Conservation (phyloP, 2,113 vertebrate genomes). For the Coryphaenoides rupestris region DNA sequence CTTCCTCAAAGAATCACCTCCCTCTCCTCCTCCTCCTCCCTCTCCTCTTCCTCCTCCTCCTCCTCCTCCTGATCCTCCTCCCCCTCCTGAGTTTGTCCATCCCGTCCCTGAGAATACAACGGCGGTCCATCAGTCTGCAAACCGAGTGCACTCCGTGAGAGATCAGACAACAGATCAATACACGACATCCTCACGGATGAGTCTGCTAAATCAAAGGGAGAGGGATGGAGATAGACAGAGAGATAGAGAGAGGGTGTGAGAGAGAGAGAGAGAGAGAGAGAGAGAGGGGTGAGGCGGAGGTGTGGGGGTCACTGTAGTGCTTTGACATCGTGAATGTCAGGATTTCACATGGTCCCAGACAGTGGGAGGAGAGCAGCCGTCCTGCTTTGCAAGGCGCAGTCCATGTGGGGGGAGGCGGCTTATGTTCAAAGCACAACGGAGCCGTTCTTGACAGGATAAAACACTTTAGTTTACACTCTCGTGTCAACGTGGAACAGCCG, state of each 20-base stretch:
- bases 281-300: too few species aligned
- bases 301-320: neutral
- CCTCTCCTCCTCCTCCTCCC: too few species aligned
- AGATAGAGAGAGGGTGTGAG: constrained; percentile 25
- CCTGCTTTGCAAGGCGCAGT: neutral
- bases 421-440: too few species aligned
- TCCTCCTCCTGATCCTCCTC: too few species aligned
- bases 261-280: constrained; percentile 35
- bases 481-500: too few species aligned
- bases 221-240: constrained; percentile 53
- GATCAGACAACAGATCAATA: constrained; percentile 73
- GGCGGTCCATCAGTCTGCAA: constrained; percentile 56
- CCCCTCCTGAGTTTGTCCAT: constrained; percentile 23
- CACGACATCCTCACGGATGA: constrained; percentile 66
- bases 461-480: too few species aligned
- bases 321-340: neutral
- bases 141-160: constrained; percentile 61
- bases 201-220: constrained; percentile 59
- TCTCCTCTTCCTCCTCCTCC: constrained; percentile 26
- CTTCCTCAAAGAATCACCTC: constrained; percentile 36
- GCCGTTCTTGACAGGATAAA: too few species aligned
- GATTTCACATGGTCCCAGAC: neutral
- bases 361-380: neutral
- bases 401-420: too few species aligned
- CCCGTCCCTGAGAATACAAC: constrained; percentile 51